A percentile compares a stretch with the other conserved stretches of the same genome.
Conservation (phyloP, 2,797 vertebrate genomes). For the Babyrousa celebensis region DNA sequence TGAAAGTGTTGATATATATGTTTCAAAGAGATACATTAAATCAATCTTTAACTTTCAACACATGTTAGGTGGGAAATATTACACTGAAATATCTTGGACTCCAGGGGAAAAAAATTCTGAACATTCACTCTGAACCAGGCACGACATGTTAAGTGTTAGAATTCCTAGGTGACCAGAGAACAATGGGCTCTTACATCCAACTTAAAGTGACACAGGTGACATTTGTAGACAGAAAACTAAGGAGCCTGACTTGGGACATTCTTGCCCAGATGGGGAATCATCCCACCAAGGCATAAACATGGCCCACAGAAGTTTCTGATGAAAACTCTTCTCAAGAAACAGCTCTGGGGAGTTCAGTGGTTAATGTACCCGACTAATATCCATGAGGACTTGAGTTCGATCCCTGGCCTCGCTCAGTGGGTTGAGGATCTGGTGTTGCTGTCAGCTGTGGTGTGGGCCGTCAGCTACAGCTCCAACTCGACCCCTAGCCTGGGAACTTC, state of each 20-base stretch:
- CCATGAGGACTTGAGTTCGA: too few relatives aligned
- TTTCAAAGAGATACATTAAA: slow-evolving; percentile 36
- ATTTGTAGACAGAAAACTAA: slow-evolving; percentile 4
- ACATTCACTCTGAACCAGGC: not conserved
- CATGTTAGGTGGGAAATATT: not conserved
- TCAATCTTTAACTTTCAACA: not conserved
- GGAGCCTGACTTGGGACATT: not conserved
- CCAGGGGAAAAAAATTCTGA: not conserved
- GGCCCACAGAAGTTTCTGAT: not conserved
- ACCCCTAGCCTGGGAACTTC: too few relatives aligned
- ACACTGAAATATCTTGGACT: not conserved
- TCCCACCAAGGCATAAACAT: not conserved
- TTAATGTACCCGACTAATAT: too few relatives aligned
- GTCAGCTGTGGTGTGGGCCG: too few relatives aligned
- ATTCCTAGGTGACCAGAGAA: not conserved
- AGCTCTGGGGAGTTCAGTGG: too few relatives aligned
- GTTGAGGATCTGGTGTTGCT: too few relatives aligned
- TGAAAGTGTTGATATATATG: not conserved
- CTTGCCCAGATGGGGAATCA: not conserved
- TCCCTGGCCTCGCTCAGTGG: too few relatives aligned
- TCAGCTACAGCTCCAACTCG: too few relatives aligned
- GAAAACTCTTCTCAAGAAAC: not conserved
- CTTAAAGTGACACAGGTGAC: not conserved
- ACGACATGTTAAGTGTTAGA: not conserved
- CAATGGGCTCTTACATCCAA: not conserved